Base-by-base conservation (phyloP, 2,797 vertebrate genomes). In the Falco novaeseelandiae region DNA sequence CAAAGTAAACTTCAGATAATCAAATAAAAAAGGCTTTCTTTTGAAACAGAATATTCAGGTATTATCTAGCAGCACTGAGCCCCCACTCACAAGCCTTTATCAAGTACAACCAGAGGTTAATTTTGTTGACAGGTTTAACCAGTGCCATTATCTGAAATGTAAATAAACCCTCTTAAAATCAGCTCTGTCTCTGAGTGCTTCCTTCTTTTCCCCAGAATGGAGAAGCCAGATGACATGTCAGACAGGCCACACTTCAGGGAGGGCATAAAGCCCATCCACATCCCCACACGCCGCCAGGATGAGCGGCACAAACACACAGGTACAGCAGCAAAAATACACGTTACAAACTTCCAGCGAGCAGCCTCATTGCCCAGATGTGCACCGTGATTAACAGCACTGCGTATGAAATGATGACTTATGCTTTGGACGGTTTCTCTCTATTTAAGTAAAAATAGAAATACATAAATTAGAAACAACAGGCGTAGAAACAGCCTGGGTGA, bases 361-460 rank as follows among this genome's bases (percentile, higher is more conserved):
- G 66, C 92, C 21, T 7, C 4, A 2, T 66, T 54, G 25, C 46
- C 62, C 89, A 34, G 58, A 14, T 7, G 36, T 0, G 49, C 2
- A 1, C 40, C 5, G 4, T 1, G 29, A 40, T 8, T 8, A 21
- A 14, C 67, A 3, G 74, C 51, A 1, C 89, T 4, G 48, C 29
- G 7, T 3, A 16, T 0, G 23, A 13, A 57, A 12, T 2, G 18
- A 9, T 6, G 23, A 9, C 48, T n/a, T 44, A 14, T 0, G 40
- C 61, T 12, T 12, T 12, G 46, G 69, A 38, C 58, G 2, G 12
- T 14, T 49, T 10, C 85, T n/a, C 66, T 19, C 0, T 61, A 12
- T 65, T 49, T 22, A 25, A 25, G 88, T 14, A 55, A 67, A 88
- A 82, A 52, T 14, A 89, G 90, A 82, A 55, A 30, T 34, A 3